Evolutionary conservation across 2,113 vertebrate species (phyloP), one percentile per base, ranked within the genome.

Genomic region (Anser cygnoides): DNA sequence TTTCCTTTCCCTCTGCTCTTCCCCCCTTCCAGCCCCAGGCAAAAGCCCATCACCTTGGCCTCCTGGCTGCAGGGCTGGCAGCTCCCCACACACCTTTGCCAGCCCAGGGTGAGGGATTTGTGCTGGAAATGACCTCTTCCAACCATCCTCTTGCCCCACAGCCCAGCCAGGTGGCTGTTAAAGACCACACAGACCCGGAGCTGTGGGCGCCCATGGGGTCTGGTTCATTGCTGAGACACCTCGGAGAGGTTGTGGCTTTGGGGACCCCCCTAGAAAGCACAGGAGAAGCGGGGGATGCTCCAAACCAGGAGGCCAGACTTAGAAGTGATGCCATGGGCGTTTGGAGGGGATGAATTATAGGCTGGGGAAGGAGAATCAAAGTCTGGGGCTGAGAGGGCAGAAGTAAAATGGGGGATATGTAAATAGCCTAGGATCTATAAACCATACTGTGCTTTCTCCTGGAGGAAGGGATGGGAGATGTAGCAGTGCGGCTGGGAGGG

Each of bases 131-230:
- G 1, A 37, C 15, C 13, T 11, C 5, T 19, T 37, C 5, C 25
- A 57, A 7, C 41, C 15, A 71, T 92, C 80, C 66, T 62, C 49
- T 70, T 68, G 33, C 35, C 23, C 29, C 49, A 31, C 22, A 21
- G 11, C 52, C 39, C 0, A 0, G 29, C 20, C 35, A 73, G 39
- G 10, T 46, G 79, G 62, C 25, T 50, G 61, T 66, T 87, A 83
- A 83, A 57, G 19, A 55, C 8, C 4, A n/a, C 52, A 54, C 37
- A 28, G 21, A 9, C 17, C 31, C 59, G 0, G 1, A 0, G 11
- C 41, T 73, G 8, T 61, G 41, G 50, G 9, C 57, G 10, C 59
- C 59, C 23, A 6, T 20, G 10, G 37, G 4, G 0, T 50, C 52
- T 46, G 18, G n/a, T 55, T 59, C 35, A 37, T 31, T 3, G 12